Evolutionary conservation across 1,140 invertebrate genomes (phyloP).

Genomic region (Platyura marginata): DNA sequence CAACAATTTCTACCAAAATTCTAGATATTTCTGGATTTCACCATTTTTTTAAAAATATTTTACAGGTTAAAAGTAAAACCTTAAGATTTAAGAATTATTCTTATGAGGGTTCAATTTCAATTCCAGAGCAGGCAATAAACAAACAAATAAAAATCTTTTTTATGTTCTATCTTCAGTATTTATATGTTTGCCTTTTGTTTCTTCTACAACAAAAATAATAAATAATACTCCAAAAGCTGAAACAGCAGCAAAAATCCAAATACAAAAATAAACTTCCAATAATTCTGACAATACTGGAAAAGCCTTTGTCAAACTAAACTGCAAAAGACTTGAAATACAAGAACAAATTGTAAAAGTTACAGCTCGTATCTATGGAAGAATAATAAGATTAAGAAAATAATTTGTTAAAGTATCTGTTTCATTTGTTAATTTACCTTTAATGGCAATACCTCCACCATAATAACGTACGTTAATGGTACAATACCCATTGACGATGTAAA

Average conservation of each 20-base stretch:
- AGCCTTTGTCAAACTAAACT: neutral
- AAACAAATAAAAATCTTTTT: too few relatives aligned
- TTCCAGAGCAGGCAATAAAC: too few relatives aligned
- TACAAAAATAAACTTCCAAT: neutral
- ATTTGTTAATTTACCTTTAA: neutral
- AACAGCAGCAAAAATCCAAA: neutral
- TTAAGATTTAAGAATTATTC: too few relatives aligned
- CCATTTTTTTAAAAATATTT: too few relatives aligned
- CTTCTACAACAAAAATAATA: neutral
- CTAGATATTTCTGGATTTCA: too few relatives aligned
- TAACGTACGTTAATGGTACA: neutral
- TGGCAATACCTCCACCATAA: neutral
- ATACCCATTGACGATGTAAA: neutral
- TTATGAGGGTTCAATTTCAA: too few relatives aligned
- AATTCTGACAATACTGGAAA: neutral
- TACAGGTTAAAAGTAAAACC: too few relatives aligned
- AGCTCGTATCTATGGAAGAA: neutral
- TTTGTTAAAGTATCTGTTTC: neutral
- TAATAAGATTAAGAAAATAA: neutral
- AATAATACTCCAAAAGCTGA: neutral
- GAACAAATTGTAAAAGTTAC: neutral
- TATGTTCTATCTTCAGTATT: neutral
- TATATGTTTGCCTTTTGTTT: neutral
- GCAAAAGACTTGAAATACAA: neutral
- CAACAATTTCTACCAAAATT: too few relatives aligned